phyloP scores from a whole-genome alignment of 2,888 invertebrate species.

The Micoletzkya japonica region DNA sequence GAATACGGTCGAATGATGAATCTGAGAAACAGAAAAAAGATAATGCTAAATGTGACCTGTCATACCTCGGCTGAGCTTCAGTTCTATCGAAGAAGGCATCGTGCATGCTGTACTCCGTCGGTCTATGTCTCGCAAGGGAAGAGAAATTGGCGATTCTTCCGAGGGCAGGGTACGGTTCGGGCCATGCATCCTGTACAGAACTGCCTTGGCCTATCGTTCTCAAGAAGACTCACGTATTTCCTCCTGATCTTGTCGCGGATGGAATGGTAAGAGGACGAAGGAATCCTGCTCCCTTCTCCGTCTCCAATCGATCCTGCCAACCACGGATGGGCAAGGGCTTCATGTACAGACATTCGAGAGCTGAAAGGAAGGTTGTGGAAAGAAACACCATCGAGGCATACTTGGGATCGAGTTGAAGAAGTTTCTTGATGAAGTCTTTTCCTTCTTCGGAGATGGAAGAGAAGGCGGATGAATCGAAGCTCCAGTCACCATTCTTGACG shows the following conservation, averaged over 20 bases:
- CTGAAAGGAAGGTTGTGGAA: slow-evolving; percentile 67
- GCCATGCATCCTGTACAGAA: slow-evolving; percentile 67
- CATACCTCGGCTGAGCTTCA: slow-evolving; percentile 82
- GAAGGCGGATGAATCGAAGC: slow-evolving; percentile 95
- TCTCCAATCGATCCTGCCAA: slow-evolving; percentile 71
- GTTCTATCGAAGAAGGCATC: slow-evolving; percentile 74
- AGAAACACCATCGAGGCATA: slow-evolving; percentile 63
- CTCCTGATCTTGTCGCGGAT: slow-evolving; percentile 85
- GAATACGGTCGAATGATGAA: slow-evolving; percentile 96
- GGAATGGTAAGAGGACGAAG: slow-evolving; percentile 80
- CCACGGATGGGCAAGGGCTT: slow-evolving; percentile 93
- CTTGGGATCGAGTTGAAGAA: slow-evolving; percentile 90
- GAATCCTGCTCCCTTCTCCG: slow-evolving; percentile 72
- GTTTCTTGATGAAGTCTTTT: slow-evolving; percentile 92
- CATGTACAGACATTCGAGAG: slow-evolving; percentile 96
- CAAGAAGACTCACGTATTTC: slow-evolving; percentile 67
- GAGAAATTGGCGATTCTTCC: slow-evolving; percentile 96
- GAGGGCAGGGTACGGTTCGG: slow-evolving; percentile 82
- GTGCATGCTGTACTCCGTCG: slow-evolving; percentile 93
- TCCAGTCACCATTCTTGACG: slow-evolving; percentile 93
- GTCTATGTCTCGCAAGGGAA: slow-evolving; percentile 87
- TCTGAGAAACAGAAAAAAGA: slow-evolving; percentile 66
- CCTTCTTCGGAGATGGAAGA: slow-evolving; percentile 90
- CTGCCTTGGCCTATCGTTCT: background rate
- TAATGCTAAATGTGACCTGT: background rate